These are phyloP conservation scores for Cloeon dipterum DNA, from an alignment of 2,888 invertebrate species.

Conservation along the genomic window DNA sequence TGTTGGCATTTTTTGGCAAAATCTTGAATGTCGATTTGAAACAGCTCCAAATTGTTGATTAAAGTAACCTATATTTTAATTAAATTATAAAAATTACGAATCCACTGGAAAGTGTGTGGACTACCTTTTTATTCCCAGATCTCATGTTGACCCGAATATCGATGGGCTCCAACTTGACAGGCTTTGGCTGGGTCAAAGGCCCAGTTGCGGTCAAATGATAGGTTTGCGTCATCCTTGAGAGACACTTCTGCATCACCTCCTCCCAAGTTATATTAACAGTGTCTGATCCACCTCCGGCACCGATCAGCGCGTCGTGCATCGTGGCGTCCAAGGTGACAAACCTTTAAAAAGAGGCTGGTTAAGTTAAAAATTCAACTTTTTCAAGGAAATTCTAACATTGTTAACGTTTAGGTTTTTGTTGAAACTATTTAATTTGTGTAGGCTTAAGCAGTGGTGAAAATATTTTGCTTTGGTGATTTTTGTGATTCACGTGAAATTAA, in stretches of 20 bases:
- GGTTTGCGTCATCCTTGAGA: constrained; percentile 44
- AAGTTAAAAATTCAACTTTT: too few relatives aligned
- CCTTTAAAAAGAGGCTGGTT: constrained; percentile 20
- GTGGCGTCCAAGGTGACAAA: constrained; percentile 29
- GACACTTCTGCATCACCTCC: constrained; percentile 37
- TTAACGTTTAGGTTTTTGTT: constrained; percentile 2
- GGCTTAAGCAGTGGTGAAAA: too few relatives aligned
- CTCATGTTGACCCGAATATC: constrained; percentile 53
- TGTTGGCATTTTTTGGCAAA: constrained; percentile 65
- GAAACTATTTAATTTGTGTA: too few relatives aligned
- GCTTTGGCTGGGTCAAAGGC: constrained; percentile 1
- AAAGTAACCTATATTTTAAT: constrained; percentile 42
- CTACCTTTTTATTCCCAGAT: constrained; percentile 69
- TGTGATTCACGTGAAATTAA: too few relatives aligned
- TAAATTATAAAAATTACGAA: constrained; percentile 3
- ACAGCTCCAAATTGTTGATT: constrained; percentile 70
- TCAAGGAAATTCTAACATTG: constrained; percentile 8
- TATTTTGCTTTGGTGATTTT: too few relatives aligned
- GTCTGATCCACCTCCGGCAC: constrained; percentile 10
- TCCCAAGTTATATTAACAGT: constrained; percentile 35
- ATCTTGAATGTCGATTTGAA: constrained; percentile 55
- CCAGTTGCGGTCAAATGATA: constrained; percentile 33
- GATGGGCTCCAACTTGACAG: constrained; percentile 48
- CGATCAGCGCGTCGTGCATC: constrained; percentile 20
- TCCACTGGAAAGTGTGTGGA: not conserved